Percentiles rank a stretch among this genome's conserved stretches.
Conservation (phyloP, 2,888 invertebrate species). For the Sepioteuthis lessoniana region DNA sequence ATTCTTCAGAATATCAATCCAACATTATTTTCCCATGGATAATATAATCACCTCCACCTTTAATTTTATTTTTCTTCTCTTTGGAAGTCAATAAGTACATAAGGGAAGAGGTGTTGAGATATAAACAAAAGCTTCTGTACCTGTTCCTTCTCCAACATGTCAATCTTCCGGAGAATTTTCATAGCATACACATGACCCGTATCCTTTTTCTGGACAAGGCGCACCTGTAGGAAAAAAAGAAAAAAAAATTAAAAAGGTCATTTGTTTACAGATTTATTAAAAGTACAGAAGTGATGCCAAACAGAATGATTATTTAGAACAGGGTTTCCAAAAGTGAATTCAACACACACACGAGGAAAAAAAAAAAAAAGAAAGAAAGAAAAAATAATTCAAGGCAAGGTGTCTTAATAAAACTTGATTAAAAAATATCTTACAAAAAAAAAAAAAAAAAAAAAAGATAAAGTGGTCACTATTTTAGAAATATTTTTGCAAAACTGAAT, state of each 20-base stretch:
- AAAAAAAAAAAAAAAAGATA: too few species aligned
- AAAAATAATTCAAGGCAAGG: too few species aligned
- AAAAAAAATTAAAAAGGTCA: neutral
- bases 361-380: too few species aligned
- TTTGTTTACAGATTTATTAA: neutral
- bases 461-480: too few species aligned
- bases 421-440: too few species aligned
- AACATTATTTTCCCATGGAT: too few species aligned
- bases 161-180: constrained; percentile 98
- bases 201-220: constrained; percentile 99
- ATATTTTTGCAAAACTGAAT: too few species aligned
- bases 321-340: too few species aligned
- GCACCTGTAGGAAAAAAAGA: constrained; percentile 79
- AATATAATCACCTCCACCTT: neutral
- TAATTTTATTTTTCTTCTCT: neutral
- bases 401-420: neutral
- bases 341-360: too few species aligned
- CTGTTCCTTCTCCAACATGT: constrained; percentile 99
- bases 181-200: constrained; percentile 99
- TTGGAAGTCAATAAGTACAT: neutral
- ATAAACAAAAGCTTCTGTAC: constrained; percentile 62
- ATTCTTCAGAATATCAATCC: too few species aligned
- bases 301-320: neutral
- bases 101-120: neutral
- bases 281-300: neutral